Percentiles rank a stretch among this genome's conserved stretches.
phyloP scores from a whole-genome alignment of 1,140 invertebrate species.

The Druon quercuslanigerum region DNA sequence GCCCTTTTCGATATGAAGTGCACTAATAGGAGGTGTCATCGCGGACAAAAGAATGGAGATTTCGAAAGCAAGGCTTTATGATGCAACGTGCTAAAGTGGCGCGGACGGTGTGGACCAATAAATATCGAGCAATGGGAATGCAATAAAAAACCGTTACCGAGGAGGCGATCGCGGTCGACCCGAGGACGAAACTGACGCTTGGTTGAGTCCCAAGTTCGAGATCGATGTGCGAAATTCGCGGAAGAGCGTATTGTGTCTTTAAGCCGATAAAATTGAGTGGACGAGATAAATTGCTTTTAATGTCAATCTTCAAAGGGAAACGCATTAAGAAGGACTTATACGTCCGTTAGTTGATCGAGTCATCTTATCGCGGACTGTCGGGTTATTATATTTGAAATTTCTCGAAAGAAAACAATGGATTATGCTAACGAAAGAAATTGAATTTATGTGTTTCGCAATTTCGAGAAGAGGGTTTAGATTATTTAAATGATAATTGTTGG shows the following conservation, averaged over 20 bases:
- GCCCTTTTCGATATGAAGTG: neutral
- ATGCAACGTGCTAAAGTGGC: constrained; percentile 16
- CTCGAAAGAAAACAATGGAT: neutral
- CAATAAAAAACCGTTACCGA: constrained; percentile 29
- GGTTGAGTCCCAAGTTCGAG: constrained; percentile 8
- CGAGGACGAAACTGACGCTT: constrained; percentile 6
- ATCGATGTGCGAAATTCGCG: neutral
- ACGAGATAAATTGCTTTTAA: constrained; percentile 29
- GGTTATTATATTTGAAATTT: constrained; percentile 3
- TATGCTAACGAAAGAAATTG: neutral
- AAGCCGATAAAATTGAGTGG: constrained; percentile 21
- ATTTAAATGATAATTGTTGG: neutral
- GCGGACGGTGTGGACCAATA: constrained; percentile 12
- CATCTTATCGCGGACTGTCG: neutral
- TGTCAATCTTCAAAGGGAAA: constrained; percentile 25
- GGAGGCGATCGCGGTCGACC: constrained; percentile 8
- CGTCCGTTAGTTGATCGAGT: neutral
- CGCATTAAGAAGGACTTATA: neutral
- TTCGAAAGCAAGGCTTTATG: constrained; percentile 23
- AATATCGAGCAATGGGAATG: constrained; percentile 20
- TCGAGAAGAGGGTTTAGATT: neutral
- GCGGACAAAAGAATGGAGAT: constrained; percentile 13
- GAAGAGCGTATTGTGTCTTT: constrained; percentile 11
- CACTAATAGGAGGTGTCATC: constrained; percentile 14
- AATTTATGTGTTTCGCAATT: neutral